Evolutionary conservation across 2,888 invertebrate genomes (phyloP), one percentile per base, ranked within the genome.

Genomic region (Hylaea fasciaria): DNA sequence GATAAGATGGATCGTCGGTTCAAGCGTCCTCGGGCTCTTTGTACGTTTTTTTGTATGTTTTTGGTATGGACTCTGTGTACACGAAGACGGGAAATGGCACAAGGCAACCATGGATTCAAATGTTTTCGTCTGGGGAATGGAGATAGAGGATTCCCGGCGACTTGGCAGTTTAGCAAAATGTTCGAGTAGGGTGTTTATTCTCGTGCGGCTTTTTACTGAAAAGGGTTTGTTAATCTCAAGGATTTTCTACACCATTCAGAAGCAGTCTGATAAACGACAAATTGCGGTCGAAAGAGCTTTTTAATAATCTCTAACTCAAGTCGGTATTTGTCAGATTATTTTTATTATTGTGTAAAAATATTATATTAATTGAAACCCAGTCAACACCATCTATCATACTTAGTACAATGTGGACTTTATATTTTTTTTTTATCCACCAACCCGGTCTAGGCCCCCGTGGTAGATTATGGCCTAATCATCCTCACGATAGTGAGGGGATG

Each of bases 1-100:
- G 16, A 57, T 62, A 62, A 57, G 62, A 62, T 57, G 49, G 57
- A 57, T 62, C 41, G 41, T 37, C 29, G 29, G 14, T 12, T 32
- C 13, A 4, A 9, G 9, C 32, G 29, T 0, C 7, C 28, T 43
- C 46, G 28, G 45, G 44, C 14, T 46, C 17, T 60, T 51, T 55
- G 49, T 46, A 22, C 32, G 32, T 49, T 55, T 32, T 22, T 45
- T 55, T 60, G 41, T 46, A 11, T 46, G 28, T 51, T 51, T 41
- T 47, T 17, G 10, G 28, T 40, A 54, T 54, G 13, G 41, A 29
- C 22, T 35, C 11, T 37, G n/a, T 28, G 28, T 29, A 45, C 28
- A n/a, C 28, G 16, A 41, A 41, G 14, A 16, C 11, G 41, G 41
- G 16, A 41, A 41, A 37, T 37, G 13, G 41, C 16, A 41, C 14